phyloP scores from a whole-genome alignment of 2,113 vertebrate genomes.

The Tachysurus fulvidraco region DNA sequence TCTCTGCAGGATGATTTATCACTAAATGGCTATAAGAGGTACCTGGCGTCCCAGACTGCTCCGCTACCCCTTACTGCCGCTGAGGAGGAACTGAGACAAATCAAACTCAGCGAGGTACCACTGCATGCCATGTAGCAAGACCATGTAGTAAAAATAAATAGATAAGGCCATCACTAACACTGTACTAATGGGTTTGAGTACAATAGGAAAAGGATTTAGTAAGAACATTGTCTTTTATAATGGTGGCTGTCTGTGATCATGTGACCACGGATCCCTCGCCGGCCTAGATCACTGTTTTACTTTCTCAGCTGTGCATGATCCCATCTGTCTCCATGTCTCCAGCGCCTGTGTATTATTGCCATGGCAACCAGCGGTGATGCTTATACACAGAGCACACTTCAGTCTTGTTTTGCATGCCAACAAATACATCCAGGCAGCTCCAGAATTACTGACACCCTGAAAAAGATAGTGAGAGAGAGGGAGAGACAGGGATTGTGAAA shows the following conservation, averaged over 20 bases:
- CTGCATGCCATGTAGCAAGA: neutral
- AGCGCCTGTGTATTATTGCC: neutral
- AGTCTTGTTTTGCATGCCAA: neutral
- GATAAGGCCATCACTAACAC: neutral
- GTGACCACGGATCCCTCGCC: slow-evolving; percentile 13
- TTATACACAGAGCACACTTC: neutral
- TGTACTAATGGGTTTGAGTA: neutral
- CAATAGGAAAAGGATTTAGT: neutral
- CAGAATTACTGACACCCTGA: neutral
- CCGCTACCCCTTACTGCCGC: slow-evolving; percentile 84
- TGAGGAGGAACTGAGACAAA: slow-evolving; percentile 86
- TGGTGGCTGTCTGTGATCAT: neutral
- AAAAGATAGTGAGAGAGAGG: neutral
- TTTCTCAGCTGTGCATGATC: slow-evolving; percentile 5
- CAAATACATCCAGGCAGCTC: neutral
- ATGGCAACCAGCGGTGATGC: slow-evolving; percentile 6
- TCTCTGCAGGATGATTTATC: slow-evolving; percentile 83
- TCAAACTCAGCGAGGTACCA: slow-evolving; percentile 85
- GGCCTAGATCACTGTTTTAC: slow-evolving; percentile 10
- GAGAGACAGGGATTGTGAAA: neutral
- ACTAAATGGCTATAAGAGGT: slow-evolving; percentile 82
- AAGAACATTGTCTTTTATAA: neutral
- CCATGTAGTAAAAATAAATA: neutral
- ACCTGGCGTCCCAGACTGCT: slow-evolving; percentile 77
- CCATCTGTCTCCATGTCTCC: slow-evolving; percentile 25